Evolutionary conservation across 1,140 invertebrate species (phyloP), one percentile per base, ranked within the genome.

Genomic region (Drosophila bifasciata): DNA sequence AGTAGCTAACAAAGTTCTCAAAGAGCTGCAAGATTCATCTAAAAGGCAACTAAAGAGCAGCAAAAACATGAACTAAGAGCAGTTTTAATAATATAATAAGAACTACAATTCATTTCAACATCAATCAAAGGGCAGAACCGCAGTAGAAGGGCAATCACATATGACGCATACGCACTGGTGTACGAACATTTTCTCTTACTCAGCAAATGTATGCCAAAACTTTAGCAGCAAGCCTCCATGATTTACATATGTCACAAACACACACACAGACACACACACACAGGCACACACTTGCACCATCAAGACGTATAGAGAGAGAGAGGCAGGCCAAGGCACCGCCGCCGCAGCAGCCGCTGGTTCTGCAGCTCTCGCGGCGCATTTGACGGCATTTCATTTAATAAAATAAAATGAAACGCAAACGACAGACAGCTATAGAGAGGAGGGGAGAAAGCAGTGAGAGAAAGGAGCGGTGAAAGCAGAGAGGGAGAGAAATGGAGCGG

Each of bases 331-430:
- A n/a, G n/a, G n/a, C n/a, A n/a, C 25, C 23, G 1, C 23, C 23
- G 23, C 6, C 23, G n/a, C 23, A 25, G n/a, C n/a, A n/a, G n/a
- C n/a, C n/a, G n/a, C n/a, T n/a, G 57, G 55, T 61, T 57, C 58
- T 32, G 52, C 36, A 57, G 59, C 73, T 74, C 46, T 77, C 23
- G 70, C 53, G 69, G 70, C 70, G 64, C 66, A 58, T 81, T 83
- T 83, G 79, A 83, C 79, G 79, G 79, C 79, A 83, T 83, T 83
- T 84, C 69, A 69, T 81, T 81, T 83, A 78, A 81, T 81, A 83
- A 78, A 84, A 83, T 84, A 71, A 83, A 83, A 84, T 77, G 61
- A 83, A 81, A 81, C 70, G 62, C 79, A 83, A 85, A 79, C 69
- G 76, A 74, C 76, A 79, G 77, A 67, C 75, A 83, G 60, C 64